phyloP scores from a whole-genome alignment of 2,888 invertebrate species.

The Eurytoma californica region DNA sequence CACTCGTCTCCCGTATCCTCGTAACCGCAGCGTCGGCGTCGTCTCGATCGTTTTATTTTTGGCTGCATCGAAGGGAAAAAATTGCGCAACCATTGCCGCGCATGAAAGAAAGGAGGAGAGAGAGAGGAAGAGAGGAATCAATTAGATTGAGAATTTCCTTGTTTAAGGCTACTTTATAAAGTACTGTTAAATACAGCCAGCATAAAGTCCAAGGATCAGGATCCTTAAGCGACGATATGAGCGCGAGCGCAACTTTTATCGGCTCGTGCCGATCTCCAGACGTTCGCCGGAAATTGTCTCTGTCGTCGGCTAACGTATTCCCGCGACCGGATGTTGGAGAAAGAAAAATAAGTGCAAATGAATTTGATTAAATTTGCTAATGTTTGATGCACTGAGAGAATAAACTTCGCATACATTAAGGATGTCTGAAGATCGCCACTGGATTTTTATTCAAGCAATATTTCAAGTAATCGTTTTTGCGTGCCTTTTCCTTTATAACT shows the following conservation, averaged over 20 bases:
- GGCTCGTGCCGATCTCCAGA: slow-evolving; percentile 50
- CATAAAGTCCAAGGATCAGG: slow-evolving; percentile 51
- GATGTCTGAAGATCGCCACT: too few relatives aligned
- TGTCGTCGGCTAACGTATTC: slow-evolving; percentile 25
- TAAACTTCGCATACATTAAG: neutral
- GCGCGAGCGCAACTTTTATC: slow-evolving; percentile 46
- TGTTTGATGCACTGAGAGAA: slow-evolving; percentile 18
- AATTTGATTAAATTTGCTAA: slow-evolving; percentile 46
- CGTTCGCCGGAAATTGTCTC: slow-evolving; percentile 33
- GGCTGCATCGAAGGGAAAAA: neutral
- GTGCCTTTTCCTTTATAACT: too few relatives aligned
- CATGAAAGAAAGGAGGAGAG: neutral
- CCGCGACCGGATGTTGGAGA: slow-evolving; percentile 1
- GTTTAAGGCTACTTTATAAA: slow-evolving; percentile 55
- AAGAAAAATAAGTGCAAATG: slow-evolving; percentile 9
- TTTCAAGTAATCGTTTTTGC: too few relatives aligned
- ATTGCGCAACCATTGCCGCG: neutral
- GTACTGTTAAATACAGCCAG: slow-evolving; percentile 49
- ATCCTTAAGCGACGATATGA: slow-evolving; percentile 38
- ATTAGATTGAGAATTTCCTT: slow-evolving; percentile 52
- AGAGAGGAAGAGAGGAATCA: slow-evolving; percentile 29
- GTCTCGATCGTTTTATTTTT: slow-evolving; percentile 9
- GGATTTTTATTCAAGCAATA: too few relatives aligned
- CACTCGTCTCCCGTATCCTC: neutral
- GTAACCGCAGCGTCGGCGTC: neutral